Evolutionary conservation across 2,888 invertebrate species (phyloP).

Genomic region (Vesta saturnalis): DNA sequence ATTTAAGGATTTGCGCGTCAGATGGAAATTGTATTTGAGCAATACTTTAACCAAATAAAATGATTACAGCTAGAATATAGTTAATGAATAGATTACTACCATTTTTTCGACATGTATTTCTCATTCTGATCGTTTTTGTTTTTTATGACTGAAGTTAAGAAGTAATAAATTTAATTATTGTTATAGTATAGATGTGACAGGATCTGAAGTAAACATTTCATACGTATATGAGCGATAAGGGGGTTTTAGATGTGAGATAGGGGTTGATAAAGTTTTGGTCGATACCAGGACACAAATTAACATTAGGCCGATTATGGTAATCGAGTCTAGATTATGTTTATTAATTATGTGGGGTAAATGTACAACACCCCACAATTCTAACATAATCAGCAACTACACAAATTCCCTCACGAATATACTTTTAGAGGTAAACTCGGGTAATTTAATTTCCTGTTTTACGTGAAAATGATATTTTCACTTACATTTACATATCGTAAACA

Average conservation of each 20-base stretch:
- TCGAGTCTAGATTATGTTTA: conserved; percentile 25
- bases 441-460: neutral
- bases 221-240: conserved; percentile 3
- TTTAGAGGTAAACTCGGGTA: neutral
- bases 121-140: conserved; percentile 19
- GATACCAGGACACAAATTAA: conserved; percentile 30
- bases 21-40: too few relatives aligned
- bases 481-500: neutral
- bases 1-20: too few relatives aligned
- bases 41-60: too few relatives aligned
- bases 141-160: neutral
- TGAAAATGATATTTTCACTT: neutral
- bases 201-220: neutral
- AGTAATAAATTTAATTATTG: conserved; percentile 21
- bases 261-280: conserved; percentile 16
- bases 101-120: too few relatives aligned
- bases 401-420: conserved; percentile 3
- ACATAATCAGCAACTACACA: conserved; percentile 17
- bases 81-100: too few relatives aligned
- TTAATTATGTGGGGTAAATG: conserved; percentile 32
- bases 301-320: conserved; percentile 34
- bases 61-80: too few relatives aligned
- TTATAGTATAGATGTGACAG: conserved; percentile 2
- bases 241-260: conserved; percentile 4
- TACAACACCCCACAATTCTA: conserved; percentile 11